A percentile compares a stretch with the other conserved stretches of the same genome.
Evolutionary conservation across 1,140 invertebrate genomes (phyloP).

Genomic region (Eurosta solidaginis): DNA sequence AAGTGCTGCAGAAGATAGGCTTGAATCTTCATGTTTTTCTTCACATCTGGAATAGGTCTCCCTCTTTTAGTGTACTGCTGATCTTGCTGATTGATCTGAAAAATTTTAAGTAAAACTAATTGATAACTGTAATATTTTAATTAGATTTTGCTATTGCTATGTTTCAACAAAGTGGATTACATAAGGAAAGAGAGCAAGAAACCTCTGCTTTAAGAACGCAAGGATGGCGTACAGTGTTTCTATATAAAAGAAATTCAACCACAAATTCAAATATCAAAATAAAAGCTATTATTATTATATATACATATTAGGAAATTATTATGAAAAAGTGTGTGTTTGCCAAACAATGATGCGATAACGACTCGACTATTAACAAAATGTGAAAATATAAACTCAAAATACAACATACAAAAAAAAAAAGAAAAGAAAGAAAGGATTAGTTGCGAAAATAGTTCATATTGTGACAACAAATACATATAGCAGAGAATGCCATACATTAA

Average conservation of each 20-base stretch:
- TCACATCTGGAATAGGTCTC: no score
- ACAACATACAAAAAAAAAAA: no score
- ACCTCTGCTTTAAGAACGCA: not conserved
- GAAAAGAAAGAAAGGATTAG: not conserved
- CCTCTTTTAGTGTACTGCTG: no score
- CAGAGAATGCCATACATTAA: not conserved
- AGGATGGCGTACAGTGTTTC: not conserved
- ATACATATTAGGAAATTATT: constrained; percentile 21
- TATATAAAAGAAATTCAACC: not conserved
- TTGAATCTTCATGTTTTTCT: no score
- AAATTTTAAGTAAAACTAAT: no score
- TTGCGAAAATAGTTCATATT: not conserved
- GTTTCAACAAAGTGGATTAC: no score
- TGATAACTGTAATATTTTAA: no score
- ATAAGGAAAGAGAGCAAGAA: no score
- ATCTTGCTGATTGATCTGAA: no score
- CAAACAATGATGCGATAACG: not conserved
- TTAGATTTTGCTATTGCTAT: no score
- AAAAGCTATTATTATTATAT: not conserved
- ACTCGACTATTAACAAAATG: not conserved
- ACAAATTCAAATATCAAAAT: not conserved
- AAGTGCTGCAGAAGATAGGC: no score
- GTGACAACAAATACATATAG: not conserved
- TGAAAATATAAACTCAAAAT: not conserved
- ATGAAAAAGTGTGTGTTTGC: not conserved